Conservation (phyloP, 2,797 vertebrate species). For the Mus caroli region DNA sequence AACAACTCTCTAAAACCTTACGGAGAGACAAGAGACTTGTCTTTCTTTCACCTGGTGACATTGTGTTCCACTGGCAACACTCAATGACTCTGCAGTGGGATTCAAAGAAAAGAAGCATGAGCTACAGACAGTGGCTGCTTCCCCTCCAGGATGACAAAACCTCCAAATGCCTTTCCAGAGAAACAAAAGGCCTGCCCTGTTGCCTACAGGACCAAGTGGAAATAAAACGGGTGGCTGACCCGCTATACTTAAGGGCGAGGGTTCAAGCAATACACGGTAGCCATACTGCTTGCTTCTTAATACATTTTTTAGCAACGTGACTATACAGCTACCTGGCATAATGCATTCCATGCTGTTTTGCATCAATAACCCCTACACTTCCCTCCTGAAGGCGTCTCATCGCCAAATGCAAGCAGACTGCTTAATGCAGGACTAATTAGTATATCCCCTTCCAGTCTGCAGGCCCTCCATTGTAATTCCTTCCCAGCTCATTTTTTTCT, state of each 20-base stretch:
- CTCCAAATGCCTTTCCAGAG: not conserved
- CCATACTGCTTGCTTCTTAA: constrained; percentile 71
- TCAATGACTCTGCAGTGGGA: not conserved
- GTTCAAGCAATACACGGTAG: constrained; percentile 66
- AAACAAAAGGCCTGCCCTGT: not conserved
- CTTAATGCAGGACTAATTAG: constrained; percentile 85
- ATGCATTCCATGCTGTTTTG: constrained; percentile 77
- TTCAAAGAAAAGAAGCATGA: not conserved
- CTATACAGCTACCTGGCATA: constrained; percentile 78
- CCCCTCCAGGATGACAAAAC: constrained; percentile 5
- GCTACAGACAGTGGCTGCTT: not conserved
- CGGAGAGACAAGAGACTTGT: not conserved
- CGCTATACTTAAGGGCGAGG: constrained; percentile 20
- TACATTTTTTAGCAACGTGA: constrained; percentile 76
- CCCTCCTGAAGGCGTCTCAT: constrained; percentile 83
- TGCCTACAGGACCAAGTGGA: constrained; percentile 7
- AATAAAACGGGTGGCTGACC: constrained; percentile 19
- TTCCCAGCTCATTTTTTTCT: constrained; percentile 84
- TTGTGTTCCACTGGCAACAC: not conserved
- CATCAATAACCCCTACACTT: constrained; percentile 83
- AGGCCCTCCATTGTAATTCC: constrained; percentile 81
- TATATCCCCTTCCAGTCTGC: constrained; percentile 83
- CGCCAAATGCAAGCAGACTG: constrained; percentile 85
- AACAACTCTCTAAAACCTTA: constrained; percentile 49
- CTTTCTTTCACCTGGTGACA: not conserved